Conservation (phyloP, 2,113 vertebrate species). For the Apodemus speciosus region DNA sequence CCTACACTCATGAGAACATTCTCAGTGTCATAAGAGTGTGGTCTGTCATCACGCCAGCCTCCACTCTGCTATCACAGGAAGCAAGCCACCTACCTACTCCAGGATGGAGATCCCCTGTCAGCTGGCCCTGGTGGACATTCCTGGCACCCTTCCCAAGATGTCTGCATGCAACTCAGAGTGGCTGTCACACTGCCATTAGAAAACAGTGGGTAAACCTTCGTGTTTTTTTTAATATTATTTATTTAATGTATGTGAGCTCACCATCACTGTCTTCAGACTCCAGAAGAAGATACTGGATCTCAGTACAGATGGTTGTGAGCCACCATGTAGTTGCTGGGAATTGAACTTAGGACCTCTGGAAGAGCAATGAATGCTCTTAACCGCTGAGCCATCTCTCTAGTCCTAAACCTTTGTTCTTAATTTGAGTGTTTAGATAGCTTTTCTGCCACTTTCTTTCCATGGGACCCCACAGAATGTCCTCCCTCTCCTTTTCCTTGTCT, state of each 20-base stretch:
- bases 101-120: not conserved
- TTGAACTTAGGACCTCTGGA: too few species aligned
- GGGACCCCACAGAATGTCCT: fast-evolving
- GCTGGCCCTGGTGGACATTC: too few species aligned
- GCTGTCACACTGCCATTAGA: not conserved
- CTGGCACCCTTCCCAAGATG: not conserved
- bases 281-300: too few species aligned
- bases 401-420: not conserved
- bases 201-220: not conserved
- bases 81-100: not conserved
- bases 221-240: too few species aligned
- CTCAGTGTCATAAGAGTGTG: too few species aligned
- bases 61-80: not conserved
- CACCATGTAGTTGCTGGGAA: too few species aligned
- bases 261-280: too few species aligned
- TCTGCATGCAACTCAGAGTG: not conserved
- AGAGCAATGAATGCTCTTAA: too few species aligned
- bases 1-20: not conserved
- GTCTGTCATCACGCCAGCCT: not conserved
- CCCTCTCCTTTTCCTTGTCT: not conserved
- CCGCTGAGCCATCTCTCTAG: too few species aligned
- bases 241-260: too few species aligned
- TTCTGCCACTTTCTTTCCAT: not conserved
- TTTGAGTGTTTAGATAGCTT: too few species aligned
- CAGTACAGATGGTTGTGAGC: too few species aligned